Evolutionary conservation across 2,113 vertebrate species (phyloP).

Genomic region (Neodontobutis hainanensis): DNA sequence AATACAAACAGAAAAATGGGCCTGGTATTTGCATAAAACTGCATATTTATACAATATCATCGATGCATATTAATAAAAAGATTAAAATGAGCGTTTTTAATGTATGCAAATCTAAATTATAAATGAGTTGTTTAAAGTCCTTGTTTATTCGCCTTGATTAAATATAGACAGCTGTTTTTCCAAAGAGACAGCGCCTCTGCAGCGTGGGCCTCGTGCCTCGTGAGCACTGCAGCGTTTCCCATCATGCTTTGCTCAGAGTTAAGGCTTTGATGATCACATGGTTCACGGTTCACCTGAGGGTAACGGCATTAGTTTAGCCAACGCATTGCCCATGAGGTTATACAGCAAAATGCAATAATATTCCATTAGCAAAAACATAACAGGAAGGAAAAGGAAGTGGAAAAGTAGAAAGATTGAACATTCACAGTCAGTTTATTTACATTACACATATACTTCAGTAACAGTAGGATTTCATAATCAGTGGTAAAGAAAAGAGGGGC

Average conservation of each 20-base stretch:
- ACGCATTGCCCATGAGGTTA: no score
- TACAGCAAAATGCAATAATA: no score
- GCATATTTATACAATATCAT: slow-evolving; percentile 84
- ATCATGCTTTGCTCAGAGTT: slow-evolving; percentile 17
- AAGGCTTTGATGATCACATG: slow-evolving; percentile 27
- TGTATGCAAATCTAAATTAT: slow-evolving; percentile 87
- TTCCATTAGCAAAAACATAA: no score
- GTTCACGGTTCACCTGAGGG: slow-evolving; percentile 20
- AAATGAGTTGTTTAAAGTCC: slow-evolving; percentile 84
- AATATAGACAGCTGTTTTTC: slow-evolving; percentile 84
- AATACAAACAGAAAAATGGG: slow-evolving; percentile 81
- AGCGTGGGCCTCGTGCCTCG: slow-evolving; percentile 29
- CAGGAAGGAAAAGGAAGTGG: no score
- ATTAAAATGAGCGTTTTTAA: slow-evolving; percentile 81
- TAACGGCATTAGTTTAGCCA: no score
- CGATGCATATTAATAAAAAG: slow-evolving; percentile 84
- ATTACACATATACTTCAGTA: no score
- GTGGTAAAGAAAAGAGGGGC: no score
- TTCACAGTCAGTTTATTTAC: no score
- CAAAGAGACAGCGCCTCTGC: slow-evolving; percentile 55
- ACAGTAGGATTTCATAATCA: no score
- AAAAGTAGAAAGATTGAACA: no score
- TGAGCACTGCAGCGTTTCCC: slow-evolving; percentile 22
- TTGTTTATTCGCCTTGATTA: slow-evolving; percentile 84
- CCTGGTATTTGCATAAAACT: slow-evolving; percentile 80